A percentile compares a stretch with the other conserved stretches of the same genome.
phyloP scores from a whole-genome alignment of 2,797 vertebrate species.

The Pangasius sanitwongsei region DNA sequence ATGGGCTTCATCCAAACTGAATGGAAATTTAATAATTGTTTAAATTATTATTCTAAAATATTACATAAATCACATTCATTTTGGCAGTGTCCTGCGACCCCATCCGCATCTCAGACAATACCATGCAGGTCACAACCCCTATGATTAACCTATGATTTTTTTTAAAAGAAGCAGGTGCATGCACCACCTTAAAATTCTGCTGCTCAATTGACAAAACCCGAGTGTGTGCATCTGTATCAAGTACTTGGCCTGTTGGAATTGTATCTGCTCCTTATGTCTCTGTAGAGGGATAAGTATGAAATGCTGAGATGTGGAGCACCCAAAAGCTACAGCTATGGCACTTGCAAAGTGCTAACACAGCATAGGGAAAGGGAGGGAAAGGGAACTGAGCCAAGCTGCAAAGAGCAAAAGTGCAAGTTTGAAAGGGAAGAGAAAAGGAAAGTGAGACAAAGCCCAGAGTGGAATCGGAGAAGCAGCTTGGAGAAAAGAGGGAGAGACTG shows the following conservation, averaged over 20 bases:
- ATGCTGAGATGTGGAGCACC: constrained; percentile 71
- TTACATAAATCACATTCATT: neutral
- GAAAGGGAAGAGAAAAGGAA: constrained; percentile 38
- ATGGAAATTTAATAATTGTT: neutral
- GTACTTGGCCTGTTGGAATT: constrained; percentile 71
- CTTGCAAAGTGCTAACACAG: constrained; percentile 77
- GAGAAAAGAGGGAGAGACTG: constrained; percentile 32
- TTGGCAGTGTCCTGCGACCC: neutral
- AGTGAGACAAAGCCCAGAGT: constrained; percentile 37
- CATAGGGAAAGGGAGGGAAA: constrained; percentile 56
- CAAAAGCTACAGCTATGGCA: constrained; percentile 57
- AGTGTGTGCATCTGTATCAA: constrained; percentile 48
- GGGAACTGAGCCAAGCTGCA: constrained; percentile 25
- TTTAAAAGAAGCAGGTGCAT: neutral
- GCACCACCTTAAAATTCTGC: constrained; percentile 38
- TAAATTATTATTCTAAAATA: neutral
- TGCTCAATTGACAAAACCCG: constrained; percentile 51
- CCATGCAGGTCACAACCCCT: neutral
- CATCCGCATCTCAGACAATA: neutral
- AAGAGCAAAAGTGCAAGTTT: constrained; percentile 52
- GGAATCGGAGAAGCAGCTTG: constrained; percentile 43
- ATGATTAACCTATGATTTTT: neutral
- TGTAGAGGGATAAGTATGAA: constrained; percentile 75
- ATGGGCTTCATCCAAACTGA: neutral
- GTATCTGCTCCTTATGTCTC: constrained; percentile 71